Evolutionary conservation across 2,113 vertebrate genomes (phyloP).

Genomic region (Cryptotis parvus): DNA sequence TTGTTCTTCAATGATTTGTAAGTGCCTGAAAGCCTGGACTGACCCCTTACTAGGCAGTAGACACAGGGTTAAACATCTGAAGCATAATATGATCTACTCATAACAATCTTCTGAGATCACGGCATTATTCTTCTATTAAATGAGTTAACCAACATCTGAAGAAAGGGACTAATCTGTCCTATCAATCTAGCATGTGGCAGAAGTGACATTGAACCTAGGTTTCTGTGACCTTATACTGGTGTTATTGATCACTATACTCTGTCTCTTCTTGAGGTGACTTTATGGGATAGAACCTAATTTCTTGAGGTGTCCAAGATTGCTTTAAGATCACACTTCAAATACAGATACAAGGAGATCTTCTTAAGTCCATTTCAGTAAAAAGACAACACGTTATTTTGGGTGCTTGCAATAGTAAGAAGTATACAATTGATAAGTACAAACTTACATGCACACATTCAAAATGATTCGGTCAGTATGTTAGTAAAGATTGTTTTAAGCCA

Average conservation of each 20-base stretch:
- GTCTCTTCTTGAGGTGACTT: background rate
- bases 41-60: background rate
- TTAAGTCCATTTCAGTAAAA: conserved; percentile 23
- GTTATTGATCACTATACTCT: background rate
- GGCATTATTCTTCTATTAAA: background rate
- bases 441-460: background rate
- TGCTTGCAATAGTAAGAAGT: background rate
- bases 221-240: background rate
- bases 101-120: background rate
- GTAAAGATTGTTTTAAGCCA: conserved; percentile 69
- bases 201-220: conserved; percentile 8
- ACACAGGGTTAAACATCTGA: background rate
- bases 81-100: background rate
- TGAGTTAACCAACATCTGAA: background rate
- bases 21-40: conserved; percentile 18
- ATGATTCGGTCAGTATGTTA: background rate
- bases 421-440: background rate
- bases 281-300: background rate
- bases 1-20: conserved; percentile 35
- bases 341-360: background rate
- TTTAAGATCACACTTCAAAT: background rate
- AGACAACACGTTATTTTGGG: background rate
- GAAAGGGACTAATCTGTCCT: background rate
- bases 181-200: background rate
- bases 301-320: background rate